Base-by-base conservation (phyloP, 2,888 invertebrate genomes). In the Ptychoptera contaminata region DNA sequence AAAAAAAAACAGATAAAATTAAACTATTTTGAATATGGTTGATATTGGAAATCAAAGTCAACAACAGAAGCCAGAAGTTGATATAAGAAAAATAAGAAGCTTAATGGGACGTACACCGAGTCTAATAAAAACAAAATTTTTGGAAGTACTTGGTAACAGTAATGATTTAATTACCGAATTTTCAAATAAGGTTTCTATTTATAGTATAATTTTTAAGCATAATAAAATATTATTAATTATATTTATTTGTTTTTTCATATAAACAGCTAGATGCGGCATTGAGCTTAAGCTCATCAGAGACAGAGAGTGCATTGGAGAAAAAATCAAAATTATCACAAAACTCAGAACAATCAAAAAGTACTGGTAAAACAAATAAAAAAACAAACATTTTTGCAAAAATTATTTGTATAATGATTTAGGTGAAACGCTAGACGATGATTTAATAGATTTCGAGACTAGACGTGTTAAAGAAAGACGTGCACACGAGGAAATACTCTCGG, bases 131-230 rank as follows among this genome's bases (percentile, higher is more conserved):
- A 63, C 68, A 23, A 66, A 69, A 51, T 63, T 69, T 50, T 53
- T 68, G 43, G 65, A 67, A 2, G 68, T 70, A 45, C 56, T 70
- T 42, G 69, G 67, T 37, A 68, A 66, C 49, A 68, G 70, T 51
- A 69, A 67, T 48, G 69, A 70, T 53, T 55, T 70, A 44, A 57
- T 70, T 46, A 67, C 63, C 49, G 69, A 65, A 37, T 62, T 68
- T 52, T 68, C 68, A 29, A 67, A 67, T 54, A 67, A 66, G 65
- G 67, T 67, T 55, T 51, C n/a, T n/a, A n/a, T n/a, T n/a, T n/a
- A n/a, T n/a, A n/a, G n/a, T n/a, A n/a, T n/a, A n/a, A n/a, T n/a
- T n/a, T n/a, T n/a, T n/a, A n/a, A n/a, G n/a, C n/a, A n/a, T n/a
- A n/a, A n/a, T n/a, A n/a, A n/a, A n/a, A 32, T 39, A 14, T 40